Conservation (phyloP, 2,888 invertebrate species). For the Meteorus cinctellus region DNA sequence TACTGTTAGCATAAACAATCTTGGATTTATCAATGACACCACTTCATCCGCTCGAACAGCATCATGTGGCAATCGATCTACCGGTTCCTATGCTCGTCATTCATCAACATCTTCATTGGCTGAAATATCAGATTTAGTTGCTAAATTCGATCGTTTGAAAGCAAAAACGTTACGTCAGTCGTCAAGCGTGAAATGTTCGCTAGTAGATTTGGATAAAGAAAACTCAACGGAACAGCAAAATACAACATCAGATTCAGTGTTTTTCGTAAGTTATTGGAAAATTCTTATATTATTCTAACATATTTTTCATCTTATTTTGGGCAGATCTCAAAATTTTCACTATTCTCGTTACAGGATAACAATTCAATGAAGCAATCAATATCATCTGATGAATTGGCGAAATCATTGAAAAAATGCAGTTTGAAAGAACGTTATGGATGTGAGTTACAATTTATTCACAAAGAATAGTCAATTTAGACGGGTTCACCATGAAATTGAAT, state of each 20-base stretch:
- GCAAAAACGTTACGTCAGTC: neutral
- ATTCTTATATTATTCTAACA: constrained; percentile 8
- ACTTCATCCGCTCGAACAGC: constrained; percentile 35
- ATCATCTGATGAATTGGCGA: constrained; percentile 62
- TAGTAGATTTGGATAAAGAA: constrained; percentile 34
- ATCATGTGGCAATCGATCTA: neutral
- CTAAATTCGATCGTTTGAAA: constrained; percentile 31
- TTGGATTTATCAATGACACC: constrained; percentile 58
- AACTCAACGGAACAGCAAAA: constrained; percentile 46
- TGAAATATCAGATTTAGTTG: constrained; percentile 58
- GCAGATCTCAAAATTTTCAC: neutral
- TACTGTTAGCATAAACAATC: constrained; percentile 59
- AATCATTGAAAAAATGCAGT: constrained; percentile 63
- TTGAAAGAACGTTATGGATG: constrained; percentile 60
- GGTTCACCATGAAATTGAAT: constrained; percentile 1
- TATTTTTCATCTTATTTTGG: constrained; percentile 30
- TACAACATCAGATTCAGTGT: constrained; percentile 62
- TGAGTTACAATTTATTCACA: constrained; percentile 19
- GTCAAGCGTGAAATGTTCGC: neutral
- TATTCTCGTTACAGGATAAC: constrained; percentile 50
- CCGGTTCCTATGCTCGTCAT: neutral
- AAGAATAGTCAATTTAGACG: constrained; percentile 6
- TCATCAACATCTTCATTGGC: constrained; percentile 49
- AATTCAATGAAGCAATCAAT: constrained; percentile 48
- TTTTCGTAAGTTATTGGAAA: constrained; percentile 56